Evolutionary conservation across 2,113 vertebrate species (phyloP).

Genomic region (Microcebus griseorufus): DNA sequence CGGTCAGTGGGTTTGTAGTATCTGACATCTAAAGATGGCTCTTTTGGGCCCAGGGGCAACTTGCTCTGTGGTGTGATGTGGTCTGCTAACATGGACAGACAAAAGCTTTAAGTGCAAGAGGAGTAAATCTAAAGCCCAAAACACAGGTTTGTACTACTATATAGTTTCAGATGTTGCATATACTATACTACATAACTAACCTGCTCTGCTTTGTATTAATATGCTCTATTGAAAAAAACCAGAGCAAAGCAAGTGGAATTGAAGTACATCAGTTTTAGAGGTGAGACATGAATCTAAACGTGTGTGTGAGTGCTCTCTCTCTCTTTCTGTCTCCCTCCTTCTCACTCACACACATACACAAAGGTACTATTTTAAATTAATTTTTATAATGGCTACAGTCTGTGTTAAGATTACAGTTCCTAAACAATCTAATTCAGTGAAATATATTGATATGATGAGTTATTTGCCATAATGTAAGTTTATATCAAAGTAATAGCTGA

Average conservation of each 20-base stretch:
- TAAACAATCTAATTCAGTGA: background rate
- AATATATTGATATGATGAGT: background rate
- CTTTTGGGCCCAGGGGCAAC: background rate
- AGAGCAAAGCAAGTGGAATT: background rate
- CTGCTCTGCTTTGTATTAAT: background rate
- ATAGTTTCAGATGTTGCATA: background rate
- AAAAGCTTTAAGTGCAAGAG: background rate
- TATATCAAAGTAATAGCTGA: background rate
- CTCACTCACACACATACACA: background rate
- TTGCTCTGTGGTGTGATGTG: background rate
- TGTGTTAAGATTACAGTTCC: background rate
- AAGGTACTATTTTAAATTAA: background rate
- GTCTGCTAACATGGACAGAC: background rate
- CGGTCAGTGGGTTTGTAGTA: background rate
- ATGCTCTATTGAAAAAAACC: background rate
- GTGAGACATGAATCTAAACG: background rate
- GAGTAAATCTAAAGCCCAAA: background rate
- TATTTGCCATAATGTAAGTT: background rate
- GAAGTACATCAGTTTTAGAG: background rate
- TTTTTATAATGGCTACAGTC: background rate
- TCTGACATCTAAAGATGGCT: background rate
- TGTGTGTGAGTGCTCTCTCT: accelerated
- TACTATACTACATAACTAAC: background rate
- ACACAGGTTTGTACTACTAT: background rate
- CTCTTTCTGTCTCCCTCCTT: background rate